These are phyloP conservation scores for Lasiommata megera DNA, from an alignment of 2,888 invertebrate genomes.

Conservation along the genomic window DNA sequence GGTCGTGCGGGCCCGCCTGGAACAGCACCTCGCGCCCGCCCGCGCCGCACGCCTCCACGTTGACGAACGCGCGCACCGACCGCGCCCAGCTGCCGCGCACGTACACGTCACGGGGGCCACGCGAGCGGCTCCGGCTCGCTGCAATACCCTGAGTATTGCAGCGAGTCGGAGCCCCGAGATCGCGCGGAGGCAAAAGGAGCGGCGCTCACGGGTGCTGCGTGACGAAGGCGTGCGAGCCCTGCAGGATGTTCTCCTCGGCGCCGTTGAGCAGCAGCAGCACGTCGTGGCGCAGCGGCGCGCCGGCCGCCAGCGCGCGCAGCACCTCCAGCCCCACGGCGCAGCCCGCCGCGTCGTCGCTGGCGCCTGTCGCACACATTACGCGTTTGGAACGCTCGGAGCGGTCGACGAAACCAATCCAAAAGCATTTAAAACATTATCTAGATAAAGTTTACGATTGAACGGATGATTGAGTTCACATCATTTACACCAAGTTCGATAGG, in stretches of 20 bases:
- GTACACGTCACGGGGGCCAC: neutral
- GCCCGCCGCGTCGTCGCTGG: slow-evolving; percentile 94
- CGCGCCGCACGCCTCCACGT: slow-evolving; percentile 94
- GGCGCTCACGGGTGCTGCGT: slow-evolving; percentile 86
- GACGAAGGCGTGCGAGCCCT: slow-evolving; percentile 93
- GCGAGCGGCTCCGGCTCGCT: too few species aligned
- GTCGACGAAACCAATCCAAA: too few species aligned
- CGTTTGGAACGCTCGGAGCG: too few species aligned
- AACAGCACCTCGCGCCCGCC: slow-evolving; percentile 94
- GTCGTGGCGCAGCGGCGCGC: slow-evolving; percentile 85
- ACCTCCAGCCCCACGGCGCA: slow-evolving; percentile 94
- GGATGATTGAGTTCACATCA: too few species aligned
- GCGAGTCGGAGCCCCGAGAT: too few species aligned
- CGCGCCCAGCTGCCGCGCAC: slow-evolving; percentile 82
- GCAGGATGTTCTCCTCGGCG: slow-evolving; percentile 94
- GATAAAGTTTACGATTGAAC: too few species aligned
- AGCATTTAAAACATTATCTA: too few species aligned
- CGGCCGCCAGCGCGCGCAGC: slow-evolving; percentile 84
- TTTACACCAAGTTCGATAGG: too few species aligned
- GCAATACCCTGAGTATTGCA: too few species aligned
- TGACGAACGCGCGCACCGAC: slow-evolving; percentile 87
- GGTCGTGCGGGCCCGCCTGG: slow-evolving; percentile 89
- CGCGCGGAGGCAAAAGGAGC: neutral
- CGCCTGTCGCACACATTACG: too few species aligned
- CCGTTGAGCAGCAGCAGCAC: slow-evolving; percentile 94